Evolutionary conservation across 2,888 invertebrate genomes (phyloP), one percentile per base, ranked within the genome.

Genomic region (Erebia palarica): DNA sequence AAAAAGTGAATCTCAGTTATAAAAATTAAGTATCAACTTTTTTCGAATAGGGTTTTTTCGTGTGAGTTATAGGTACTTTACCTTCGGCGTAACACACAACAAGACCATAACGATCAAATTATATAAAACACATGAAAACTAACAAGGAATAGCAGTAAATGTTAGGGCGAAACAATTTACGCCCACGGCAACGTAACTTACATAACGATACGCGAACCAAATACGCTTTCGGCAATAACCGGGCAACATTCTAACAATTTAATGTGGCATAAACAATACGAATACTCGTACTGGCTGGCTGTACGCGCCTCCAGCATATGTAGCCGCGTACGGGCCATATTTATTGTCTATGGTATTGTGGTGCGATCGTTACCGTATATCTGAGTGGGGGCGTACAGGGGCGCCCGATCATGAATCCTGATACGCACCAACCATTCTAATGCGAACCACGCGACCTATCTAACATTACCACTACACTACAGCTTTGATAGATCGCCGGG

Each of bases 141-240:
- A 84, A 80, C 81, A 84, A 81, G 84, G 81, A 83, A 83, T 82
- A 85, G 69, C 75, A 72, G 63, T 42, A 47, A 73, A 78, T 76
- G 78, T 78, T 78, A 75, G 75, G 75, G 75, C 74, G 76, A 76
- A 77, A 79, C 81, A 88, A 89, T 88, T 88, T 85, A 89, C 83
- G 84, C 86, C 85, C 86, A 84, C 87, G 85, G 87, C 85, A 87
- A 86, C 81, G 79, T 81, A 81, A 81, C 76, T 80, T 80, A 87
- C 87, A 85, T 82, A 84, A 86, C 87, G 82, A 87, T 87, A 89
- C 86, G 84, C 86, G 85, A 84, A 88, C 88, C 90, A 86, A 92
- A 92, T 91, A 91, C 91, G 89, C 86, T 92, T 90, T 90, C 86
- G 87, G 90, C 91, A 92, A 92, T 92, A 92, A 91, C 91, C 86